Base-by-base conservation (phyloP, 2,888 invertebrate species). In the Microctonus brassicae region DNA sequence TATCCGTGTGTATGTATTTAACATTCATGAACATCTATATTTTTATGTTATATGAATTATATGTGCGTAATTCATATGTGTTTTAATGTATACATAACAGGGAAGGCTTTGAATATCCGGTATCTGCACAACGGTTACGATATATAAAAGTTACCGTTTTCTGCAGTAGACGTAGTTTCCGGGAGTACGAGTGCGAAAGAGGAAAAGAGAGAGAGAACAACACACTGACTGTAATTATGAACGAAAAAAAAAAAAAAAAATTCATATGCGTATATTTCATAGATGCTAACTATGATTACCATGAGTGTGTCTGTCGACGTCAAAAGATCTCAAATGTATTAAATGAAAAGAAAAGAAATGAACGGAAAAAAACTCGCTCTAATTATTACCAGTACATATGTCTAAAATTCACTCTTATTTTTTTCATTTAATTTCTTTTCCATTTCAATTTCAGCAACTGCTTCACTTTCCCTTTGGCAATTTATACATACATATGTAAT, bases 91-190 rank as follows among this genome's bases (percentile, higher is more conserved):
- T 39, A 17, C 7, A 17, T 47, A 17, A 17, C 17, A 47, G n/a
- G 17, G 17, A 17, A 17, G 7, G 17, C 47, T 17, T 17, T 47
- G 6, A n/a, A 39, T 39, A n/a, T 39, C 39, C 39, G 39, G 39
- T n/a, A 24, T 24, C 26, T n/a, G 26, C n/a, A 55, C 24, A 55
- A n/a, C 26, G 24, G 55, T 55, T 24, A 55, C 24, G 26, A 55
- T 55, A 34, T 24, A 13, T 60, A 17, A 17, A 9, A 17, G 33
- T 10, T 17, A 20, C 33, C 34, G 20, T 34, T 62, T 69, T 69
- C 57, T 57, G 62, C 69, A 62, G 62, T 63, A 63, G 55, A 69
- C 61, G 42, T 47, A 34, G 36, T 62, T 69, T 69, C 69, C 69
- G 69, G 69, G 60, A 36, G 13, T 0, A 7, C 6, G 47, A 20